A percentile compares a stretch with the other conserved stretches of the same genome.
phyloP scores from a whole-genome alignment of 2,113 vertebrate species.

The Pogonocichla stellata region DNA sequence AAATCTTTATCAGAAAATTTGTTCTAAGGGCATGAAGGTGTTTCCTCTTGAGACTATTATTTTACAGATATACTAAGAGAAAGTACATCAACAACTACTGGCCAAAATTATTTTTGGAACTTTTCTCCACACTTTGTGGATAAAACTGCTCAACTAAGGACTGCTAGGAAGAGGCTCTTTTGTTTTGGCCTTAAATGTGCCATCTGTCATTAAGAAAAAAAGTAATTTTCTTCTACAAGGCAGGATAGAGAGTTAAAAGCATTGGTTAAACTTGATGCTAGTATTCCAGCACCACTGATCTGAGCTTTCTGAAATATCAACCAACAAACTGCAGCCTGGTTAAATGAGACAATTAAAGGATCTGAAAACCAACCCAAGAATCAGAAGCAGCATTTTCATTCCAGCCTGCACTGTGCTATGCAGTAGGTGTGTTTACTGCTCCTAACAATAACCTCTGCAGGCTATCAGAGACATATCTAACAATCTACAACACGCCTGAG shows the following conservation, averaged over 20 bases:
- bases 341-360: neutral
- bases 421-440: neutral
- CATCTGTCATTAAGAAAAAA: neutral
- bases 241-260: neutral
- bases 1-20: neutral
- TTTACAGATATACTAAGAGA: neutral
- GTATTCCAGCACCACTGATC: neutral
- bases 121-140: neutral
- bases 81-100: neutral
- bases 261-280: neutral
- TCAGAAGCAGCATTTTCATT: neutral
- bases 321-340: neutral
- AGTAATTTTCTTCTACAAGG: neutral
- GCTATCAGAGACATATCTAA: neutral
- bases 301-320: neutral
- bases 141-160: neutral
- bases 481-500: neutral
- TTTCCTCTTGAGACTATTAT: neutral
- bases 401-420: neutral
- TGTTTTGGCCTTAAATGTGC: neutral
- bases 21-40: accelerated
- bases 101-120: neutral
- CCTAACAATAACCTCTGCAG: neutral
- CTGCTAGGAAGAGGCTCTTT: neutral
- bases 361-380: neutral